phyloP scores from a whole-genome alignment of 2,797 vertebrate genomes.

The Sebastes hubbsi region DNA sequence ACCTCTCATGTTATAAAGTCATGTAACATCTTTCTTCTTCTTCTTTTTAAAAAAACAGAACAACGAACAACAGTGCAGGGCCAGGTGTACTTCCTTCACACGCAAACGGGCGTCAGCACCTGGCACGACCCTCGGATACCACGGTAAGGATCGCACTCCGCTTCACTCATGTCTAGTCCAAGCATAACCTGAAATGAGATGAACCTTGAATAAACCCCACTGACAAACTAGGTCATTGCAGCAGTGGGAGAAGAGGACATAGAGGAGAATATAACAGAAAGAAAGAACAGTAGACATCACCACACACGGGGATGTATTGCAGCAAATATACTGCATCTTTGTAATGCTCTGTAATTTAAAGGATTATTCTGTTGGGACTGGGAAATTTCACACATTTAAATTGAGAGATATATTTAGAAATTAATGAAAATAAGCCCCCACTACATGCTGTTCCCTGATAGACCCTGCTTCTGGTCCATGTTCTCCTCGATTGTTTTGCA shows the following conservation, averaged over 20 bases:
- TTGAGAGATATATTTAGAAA: not conserved
- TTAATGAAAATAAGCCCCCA: not conserved
- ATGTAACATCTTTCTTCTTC: not conserved
- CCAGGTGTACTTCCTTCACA: constrained; percentile 97
- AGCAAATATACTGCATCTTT: not conserved
- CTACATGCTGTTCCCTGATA: not conserved
- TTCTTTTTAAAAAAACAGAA: constrained; percentile 77
- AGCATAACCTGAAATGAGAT: not conserved
- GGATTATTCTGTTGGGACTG: not conserved
- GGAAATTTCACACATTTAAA: not conserved
- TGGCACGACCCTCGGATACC: constrained; percentile 98
- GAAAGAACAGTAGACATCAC: not conserved
- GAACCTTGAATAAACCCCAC: constrained; percentile 8
- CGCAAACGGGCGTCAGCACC: constrained; percentile 96
- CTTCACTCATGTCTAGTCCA: not conserved
- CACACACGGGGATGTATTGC: not conserved
- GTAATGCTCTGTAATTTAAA: not conserved
- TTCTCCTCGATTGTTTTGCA: not conserved
- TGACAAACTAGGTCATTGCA: constrained; percentile 8
- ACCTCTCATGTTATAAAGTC: not conserved
- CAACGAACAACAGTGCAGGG: constrained; percentile 97
- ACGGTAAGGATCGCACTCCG: constrained; percentile 78
- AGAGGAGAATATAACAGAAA: not conserved
- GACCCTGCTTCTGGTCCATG: not conserved
- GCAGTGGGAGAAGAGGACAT: not conserved